Conservation (phyloP, 2,888 invertebrate species). For the Ophion obscuratus region DNA sequence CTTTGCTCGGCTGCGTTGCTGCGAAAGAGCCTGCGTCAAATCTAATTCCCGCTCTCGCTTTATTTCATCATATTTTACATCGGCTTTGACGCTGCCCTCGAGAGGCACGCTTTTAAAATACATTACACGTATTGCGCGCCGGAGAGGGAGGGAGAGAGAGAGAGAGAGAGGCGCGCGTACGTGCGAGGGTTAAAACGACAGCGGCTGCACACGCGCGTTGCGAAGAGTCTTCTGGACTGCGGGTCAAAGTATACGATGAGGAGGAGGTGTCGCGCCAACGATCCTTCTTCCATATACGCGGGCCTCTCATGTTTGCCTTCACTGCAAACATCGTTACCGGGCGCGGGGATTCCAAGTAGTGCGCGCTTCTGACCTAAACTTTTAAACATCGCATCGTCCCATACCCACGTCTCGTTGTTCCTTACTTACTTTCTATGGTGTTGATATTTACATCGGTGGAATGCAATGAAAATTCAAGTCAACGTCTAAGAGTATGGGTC, state of each 20-base stretch:
- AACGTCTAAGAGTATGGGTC: too few relatives aligned
- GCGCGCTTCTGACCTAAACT: not conserved
- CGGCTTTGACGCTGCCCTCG: conserved; percentile 82
- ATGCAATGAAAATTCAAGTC: too few relatives aligned
- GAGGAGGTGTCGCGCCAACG: not conserved
- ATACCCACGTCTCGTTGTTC: too few relatives aligned
- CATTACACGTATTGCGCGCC: conserved; percentile 78
- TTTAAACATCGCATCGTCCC: not conserved
- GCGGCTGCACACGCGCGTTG: not conserved
- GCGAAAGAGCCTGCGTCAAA: conserved; percentile 81
- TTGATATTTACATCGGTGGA: too few relatives aligned
- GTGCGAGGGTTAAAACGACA: conserved; percentile 52
- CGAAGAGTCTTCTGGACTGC: not conserved
- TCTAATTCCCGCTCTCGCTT: conserved; percentile 80
- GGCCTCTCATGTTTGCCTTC: not conserved
- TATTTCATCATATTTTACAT: conserved; percentile 84
- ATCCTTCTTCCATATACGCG: too few relatives aligned
- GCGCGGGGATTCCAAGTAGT: not conserved
- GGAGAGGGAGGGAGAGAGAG: conserved; percentile 22
- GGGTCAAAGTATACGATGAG: not conserved
- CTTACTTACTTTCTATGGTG: too few relatives aligned
- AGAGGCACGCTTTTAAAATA: conserved; percentile 83
- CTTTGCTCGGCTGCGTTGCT: conserved; percentile 52
- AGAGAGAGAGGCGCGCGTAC: conserved; percentile 34
- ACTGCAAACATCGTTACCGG: not conserved